These are phyloP conservation scores for Electrophaes corylata DNA, from an alignment of 2,888 invertebrate species.

Conservation along the genomic window DNA sequence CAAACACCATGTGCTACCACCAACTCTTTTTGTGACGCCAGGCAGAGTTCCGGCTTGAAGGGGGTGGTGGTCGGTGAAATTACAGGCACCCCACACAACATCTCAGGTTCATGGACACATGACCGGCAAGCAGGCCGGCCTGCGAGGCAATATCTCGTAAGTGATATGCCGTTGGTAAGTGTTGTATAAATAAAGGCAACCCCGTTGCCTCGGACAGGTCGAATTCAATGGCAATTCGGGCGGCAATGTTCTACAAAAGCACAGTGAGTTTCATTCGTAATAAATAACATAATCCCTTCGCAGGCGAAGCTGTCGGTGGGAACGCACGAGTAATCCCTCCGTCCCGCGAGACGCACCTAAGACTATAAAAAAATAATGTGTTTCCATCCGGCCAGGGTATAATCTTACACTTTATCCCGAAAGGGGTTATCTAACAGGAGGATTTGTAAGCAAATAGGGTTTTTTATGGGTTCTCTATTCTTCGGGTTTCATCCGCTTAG, in stretches of 20 bases:
- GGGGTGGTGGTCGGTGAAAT: too few relatives aligned
- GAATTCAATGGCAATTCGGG: too few relatives aligned
- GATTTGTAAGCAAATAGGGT: slow-evolving; percentile 39
- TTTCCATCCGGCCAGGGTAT: slow-evolving; percentile 23
- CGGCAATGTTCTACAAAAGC: slow-evolving; percentile 8
- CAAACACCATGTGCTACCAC: too few relatives aligned
- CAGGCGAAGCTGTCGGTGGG: slow-evolving; percentile 12
- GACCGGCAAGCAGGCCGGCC: too few relatives aligned
- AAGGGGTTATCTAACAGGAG: slow-evolving; percentile 34
- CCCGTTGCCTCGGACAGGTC: slow-evolving; percentile 7
- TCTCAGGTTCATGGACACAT: too few relatives aligned
- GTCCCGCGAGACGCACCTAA: slow-evolving; percentile 22
- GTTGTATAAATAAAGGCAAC: too few relatives aligned
- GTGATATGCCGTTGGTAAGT: too few relatives aligned
- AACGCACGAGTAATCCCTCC: slow-evolving; percentile 20
- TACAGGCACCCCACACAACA: too few relatives aligned
- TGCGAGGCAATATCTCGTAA: too few relatives aligned
- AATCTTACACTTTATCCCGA: slow-evolving; percentile 35
- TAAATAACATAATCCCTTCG: slow-evolving; percentile 29
- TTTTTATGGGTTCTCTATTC: slow-evolving; percentile 32
- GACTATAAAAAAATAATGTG: slow-evolving; percentile 36
- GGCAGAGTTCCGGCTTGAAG: too few relatives aligned
- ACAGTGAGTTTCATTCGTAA: slow-evolving; percentile 19
- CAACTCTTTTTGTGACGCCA: too few relatives aligned
- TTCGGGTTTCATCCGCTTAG: slow-evolving; percentile 19